These are phyloP conservation scores for Gonatopus flavifemur DNA, from an alignment of 1,140 invertebrate species.

Conservation along the genomic window DNA sequence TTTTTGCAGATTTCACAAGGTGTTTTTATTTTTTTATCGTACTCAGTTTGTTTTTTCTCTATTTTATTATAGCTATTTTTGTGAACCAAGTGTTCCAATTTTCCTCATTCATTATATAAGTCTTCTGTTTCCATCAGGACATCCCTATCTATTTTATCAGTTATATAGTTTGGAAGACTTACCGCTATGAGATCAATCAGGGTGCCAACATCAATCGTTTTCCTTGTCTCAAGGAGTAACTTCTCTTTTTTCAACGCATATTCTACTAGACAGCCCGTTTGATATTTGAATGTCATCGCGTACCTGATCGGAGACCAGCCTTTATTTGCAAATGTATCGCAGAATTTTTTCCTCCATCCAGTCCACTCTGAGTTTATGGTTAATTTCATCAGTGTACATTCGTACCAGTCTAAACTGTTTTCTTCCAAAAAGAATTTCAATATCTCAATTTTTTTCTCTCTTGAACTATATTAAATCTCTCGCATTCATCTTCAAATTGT, in stretches of 20 bases:
- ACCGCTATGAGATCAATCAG: slow-evolving; percentile 5
- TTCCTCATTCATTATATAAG: slow-evolving; percentile 6
- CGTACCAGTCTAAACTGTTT: slow-evolving; percentile 16
- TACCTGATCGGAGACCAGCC: slow-evolving; percentile 18
- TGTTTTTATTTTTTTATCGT: neutral
- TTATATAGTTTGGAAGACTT: too few species aligned
- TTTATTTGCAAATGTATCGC: slow-evolving; percentile 21
- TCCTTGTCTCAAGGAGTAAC: slow-evolving; percentile 14
- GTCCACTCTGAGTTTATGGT: slow-evolving; percentile 16
- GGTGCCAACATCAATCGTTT: slow-evolving; percentile 5
- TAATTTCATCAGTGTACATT: slow-evolving; percentile 13
- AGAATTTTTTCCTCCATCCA: slow-evolving; percentile 19
- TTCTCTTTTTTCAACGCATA: slow-evolving; percentile 17
- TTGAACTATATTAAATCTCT: slow-evolving; percentile 2
- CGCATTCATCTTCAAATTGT: slow-evolving; percentile 10
- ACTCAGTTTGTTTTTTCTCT: slow-evolving; percentile 8
- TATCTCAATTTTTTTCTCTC: slow-evolving; percentile 2
- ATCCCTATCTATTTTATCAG: too few species aligned
- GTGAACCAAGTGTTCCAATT: slow-evolving; percentile 1
- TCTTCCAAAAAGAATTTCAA: slow-evolving; percentile 8
- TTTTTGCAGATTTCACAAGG: slow-evolving; percentile 6
- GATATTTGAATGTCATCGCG: slow-evolving; percentile 15
- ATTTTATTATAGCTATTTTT: slow-evolving; percentile 4
- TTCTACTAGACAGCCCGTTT: slow-evolving; percentile 8
- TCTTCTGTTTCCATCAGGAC: slow-evolving; percentile 8